Base-by-base conservation (phyloP, 2,797 vertebrate genomes). In the Onychomys leucogaster region DNA sequence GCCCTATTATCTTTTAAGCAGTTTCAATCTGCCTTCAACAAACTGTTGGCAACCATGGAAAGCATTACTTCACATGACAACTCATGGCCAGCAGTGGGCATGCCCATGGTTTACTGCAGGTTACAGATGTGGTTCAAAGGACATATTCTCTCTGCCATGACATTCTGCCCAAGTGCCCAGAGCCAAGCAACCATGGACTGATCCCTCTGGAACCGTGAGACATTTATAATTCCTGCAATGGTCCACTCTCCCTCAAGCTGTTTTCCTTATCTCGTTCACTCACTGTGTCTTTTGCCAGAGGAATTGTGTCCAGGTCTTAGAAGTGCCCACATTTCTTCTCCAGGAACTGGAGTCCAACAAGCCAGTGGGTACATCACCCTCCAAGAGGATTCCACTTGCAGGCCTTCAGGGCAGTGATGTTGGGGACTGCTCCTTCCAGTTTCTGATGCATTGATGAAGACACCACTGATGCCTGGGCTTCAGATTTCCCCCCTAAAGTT, bases 1-100 rank as follows among this genome's bases (percentile, higher is more conserved):
- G 76, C 78, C 57, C 85, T 85, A 97, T 98, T 98, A 97, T 71
- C 97, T 98, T 97, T 80, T 98, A 98, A 98, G 97, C 97, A 97
- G 95, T 96, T 97, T 97, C 96, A 97, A 96, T 98, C 95, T 96
- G 88, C 86, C 94, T 98, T 98, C 97, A 98, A 96, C 94, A 98
- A 98, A 98, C 94, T 78, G 81, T 95, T 98, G 97, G 98, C 96
- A 96, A 97, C 84, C 88, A 77, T 86, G 43, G 89, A 85, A 65
- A 97, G 94, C 80, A 96, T 87, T 46, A 84, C 96, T 97, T 94
- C 94, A 83, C 27, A 92, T 90, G 94, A 96, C 41, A 0, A 25
- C 96, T 65, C 71, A 19, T 1, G 91, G 89, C 87, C 69, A 27
- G 55, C 32, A 93, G 10, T 63, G 77, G 85, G 23, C 55, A 49